Conservation (phyloP, 2,888 invertebrate species). For the Gisinianus flammeolus region DNA sequence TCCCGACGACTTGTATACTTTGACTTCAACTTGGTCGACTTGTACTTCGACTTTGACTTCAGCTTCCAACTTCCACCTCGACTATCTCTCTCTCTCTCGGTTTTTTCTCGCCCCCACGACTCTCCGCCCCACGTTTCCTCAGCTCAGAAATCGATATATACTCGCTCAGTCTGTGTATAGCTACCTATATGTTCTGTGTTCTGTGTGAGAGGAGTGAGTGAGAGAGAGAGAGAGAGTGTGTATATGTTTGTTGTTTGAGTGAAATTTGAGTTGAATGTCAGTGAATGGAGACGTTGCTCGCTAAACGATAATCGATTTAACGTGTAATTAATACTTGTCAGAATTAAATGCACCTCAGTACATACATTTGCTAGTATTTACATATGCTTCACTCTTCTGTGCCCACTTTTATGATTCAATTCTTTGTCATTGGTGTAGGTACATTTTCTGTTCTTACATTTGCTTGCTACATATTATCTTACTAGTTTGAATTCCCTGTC, state of each 20-base stretch:
- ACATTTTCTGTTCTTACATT: too few relatives aligned
- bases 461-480: too few relatives aligned
- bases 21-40: not conserved
- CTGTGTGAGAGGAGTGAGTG: not conserved
- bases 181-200: too few relatives aligned
- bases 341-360: conserved; percentile 32
- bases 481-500: too few relatives aligned
- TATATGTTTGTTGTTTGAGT: conserved; percentile 16
- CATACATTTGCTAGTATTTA: too few relatives aligned
- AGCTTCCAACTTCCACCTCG: not conserved
- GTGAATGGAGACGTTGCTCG: conserved; percentile 14
- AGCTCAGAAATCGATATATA: conserved; percentile 6
- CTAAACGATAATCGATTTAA: conserved; percentile 42
- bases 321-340: conserved; percentile 44
- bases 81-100: conserved; percentile 14
- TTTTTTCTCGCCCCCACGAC: conserved; percentile 9
- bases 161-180: too few relatives aligned
- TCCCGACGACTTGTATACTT: too few relatives aligned
- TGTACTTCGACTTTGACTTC: not conserved
- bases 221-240: not conserved
- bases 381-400: not conserved
- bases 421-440: too few relatives aligned
- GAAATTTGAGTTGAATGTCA: conserved; percentile 19
- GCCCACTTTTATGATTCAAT: too few relatives aligned
- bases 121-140: conserved; percentile 6